Evolutionary conservation across 1,140 invertebrate species (phyloP).

Genomic region (Drosophila simulans): DNA sequence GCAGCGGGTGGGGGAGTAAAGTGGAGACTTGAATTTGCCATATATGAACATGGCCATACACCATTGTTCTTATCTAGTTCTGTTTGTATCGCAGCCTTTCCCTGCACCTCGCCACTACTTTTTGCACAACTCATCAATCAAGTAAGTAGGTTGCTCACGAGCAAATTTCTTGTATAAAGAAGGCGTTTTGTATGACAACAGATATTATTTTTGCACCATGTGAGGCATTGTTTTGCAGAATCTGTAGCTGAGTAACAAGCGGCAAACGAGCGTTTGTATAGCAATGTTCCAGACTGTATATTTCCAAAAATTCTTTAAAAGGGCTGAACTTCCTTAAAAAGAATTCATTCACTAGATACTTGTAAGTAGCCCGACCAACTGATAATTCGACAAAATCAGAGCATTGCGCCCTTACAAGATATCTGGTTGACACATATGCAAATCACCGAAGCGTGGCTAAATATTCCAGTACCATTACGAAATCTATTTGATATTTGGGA

Average conservation of each 20-base stretch:
- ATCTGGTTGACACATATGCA: slow-evolving; percentile 15
- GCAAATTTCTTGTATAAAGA: background rate
- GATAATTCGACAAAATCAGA: slow-evolving; percentile 62
- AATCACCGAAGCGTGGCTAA: slow-evolving; percentile 64
- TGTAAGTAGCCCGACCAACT: slow-evolving; percentile 2
- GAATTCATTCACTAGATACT: background rate
- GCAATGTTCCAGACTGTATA: background rate
- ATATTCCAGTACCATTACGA: slow-evolving; percentile 37
- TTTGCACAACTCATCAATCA: slow-evolving; percentile 43
- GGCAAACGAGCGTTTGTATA: background rate
- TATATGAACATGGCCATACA: slow-evolving; percentile 8
- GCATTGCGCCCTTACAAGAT: slow-evolving; percentile 4
- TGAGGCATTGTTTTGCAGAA: slow-evolving; percentile 7
- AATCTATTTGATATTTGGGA: slow-evolving; percentile 14
- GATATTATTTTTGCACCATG: slow-evolving; percentile 17
- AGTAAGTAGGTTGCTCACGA: slow-evolving; percentile 30
- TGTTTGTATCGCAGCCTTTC: slow-evolving; percentile 29
- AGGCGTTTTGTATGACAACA: slow-evolving; percentile 2
- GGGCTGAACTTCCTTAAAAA: slow-evolving; percentile 2
- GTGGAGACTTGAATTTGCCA: slow-evolving; percentile 17
- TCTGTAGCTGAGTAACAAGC: background rate
- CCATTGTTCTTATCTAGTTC: slow-evolving; percentile 38
- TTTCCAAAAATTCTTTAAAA: background rate
- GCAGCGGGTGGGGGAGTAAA: slow-evolving; percentile 15
- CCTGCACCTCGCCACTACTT: background rate